Conservation (phyloP, 2,113 vertebrate genomes). For the Rhadina sibilatrix region DNA sequence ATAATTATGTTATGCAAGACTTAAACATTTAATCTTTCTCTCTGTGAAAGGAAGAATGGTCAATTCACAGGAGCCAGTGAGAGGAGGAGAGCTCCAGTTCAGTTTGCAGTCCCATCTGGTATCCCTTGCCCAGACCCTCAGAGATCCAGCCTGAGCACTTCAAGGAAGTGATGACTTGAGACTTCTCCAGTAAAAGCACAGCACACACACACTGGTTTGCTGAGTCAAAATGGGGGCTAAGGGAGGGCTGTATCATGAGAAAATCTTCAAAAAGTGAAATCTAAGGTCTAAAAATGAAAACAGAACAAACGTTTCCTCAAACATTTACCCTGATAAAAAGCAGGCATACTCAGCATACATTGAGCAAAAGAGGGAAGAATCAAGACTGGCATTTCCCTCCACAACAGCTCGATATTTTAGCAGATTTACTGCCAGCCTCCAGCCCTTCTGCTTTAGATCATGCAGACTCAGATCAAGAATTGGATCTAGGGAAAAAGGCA, state of each 20-base stretch:
- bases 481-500: constrained; percentile 16
- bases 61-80: neutral
- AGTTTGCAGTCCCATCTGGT: neutral
- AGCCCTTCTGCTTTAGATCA: constrained; percentile 11
- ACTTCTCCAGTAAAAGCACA: neutral
- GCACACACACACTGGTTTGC: neutral
- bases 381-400: neutral
- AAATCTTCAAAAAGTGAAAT: neutral
- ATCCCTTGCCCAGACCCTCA: neutral
- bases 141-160: neutral
- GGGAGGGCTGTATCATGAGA: neutral
- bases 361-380: neutral
- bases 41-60: neutral
- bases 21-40: neutral
- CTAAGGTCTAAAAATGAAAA: neutral
- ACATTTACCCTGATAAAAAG: neutral
- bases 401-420: neutral
- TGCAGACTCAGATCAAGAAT: neutral
- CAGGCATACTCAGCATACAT: neutral
- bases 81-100: neutral
- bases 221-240: neutral
- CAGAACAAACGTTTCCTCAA: neutral
- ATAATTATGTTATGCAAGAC: neutral
- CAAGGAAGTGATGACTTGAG: neutral
- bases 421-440: constrained; percentile 11